Evolutionary conservation across 1,140 invertebrate species (phyloP).

Genomic region (Ladona fulva): DNA sequence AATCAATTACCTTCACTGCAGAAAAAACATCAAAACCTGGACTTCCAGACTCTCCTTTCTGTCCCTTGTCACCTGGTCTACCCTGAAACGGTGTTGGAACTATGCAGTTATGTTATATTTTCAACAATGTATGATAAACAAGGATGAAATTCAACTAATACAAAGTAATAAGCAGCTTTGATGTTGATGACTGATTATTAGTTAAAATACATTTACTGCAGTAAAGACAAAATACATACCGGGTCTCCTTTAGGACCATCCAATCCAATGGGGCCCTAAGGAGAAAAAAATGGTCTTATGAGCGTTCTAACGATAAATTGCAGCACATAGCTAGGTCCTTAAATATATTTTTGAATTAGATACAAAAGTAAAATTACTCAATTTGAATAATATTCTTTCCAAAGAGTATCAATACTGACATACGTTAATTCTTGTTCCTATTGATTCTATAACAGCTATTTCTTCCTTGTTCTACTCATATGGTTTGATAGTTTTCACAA

Average conservation of each 20-base stretch:
- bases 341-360: no score
- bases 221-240: conserved; percentile 49
- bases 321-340: background rate
- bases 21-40: conserved; percentile 83
- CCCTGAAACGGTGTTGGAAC: conserved; percentile 51
- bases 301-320: background rate
- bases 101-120: conserved; percentile 14
- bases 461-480: no score
- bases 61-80: conserved; percentile 74
- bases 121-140: background rate
- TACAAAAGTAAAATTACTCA: no score
- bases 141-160: background rate
- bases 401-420: no score
- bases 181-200: no score
- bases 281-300: background rate
- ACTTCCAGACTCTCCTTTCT: conserved; percentile 73
- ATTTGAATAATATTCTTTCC: no score
- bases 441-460: no score
- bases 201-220: no score
- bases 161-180: no score
- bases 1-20: conserved; percentile 68
- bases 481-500: no score
- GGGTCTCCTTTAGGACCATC: conserved; percentile 88
- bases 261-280: conserved; percentile 83
- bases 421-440: no score